Conservation (phyloP, 92 coral and sea anemone species). For the Pocillopora grandis region DNA sequence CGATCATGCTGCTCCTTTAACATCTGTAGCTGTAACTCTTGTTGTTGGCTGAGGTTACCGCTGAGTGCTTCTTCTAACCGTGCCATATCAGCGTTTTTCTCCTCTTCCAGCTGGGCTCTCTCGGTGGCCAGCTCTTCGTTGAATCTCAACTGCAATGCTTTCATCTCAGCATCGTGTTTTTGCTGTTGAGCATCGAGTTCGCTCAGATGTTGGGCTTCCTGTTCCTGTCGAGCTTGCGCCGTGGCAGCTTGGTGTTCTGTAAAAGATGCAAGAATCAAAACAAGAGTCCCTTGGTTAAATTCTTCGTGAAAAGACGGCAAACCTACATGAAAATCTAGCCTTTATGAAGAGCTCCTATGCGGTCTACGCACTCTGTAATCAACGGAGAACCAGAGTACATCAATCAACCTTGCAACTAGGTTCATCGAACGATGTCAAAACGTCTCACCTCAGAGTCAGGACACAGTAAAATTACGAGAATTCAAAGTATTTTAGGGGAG, state of each 20-base stretch:
- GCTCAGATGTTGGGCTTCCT: constrained; percentile 46
- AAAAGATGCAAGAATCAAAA: not conserved
- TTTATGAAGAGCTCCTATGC: no score
- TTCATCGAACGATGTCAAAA: no score
- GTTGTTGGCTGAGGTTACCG: constrained; percentile 90
- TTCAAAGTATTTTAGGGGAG: not conserved
- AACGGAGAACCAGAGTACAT: no score
- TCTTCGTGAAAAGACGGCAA: not conserved
- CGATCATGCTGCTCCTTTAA: constrained; percentile 92
- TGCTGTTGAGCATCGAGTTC: constrained; percentile 54
- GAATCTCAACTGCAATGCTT: constrained; percentile 61
- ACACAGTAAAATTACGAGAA: not conserved
- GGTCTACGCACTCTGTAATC: no score
- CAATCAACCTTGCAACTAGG: no score
- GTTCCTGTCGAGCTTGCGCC: constrained; percentile 55
- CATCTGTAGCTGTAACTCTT: constrained; percentile 83
- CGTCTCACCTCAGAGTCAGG: no score
- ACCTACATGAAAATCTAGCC: no score
- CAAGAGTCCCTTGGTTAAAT: not conserved
- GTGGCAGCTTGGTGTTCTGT: constrained; percentile 63
- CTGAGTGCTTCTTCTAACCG: constrained; percentile 79
- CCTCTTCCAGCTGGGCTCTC: constrained; percentile 64
- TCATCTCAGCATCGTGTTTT: constrained; percentile 65
- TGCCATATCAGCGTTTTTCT: constrained; percentile 74
- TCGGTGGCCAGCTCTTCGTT: constrained; percentile 73